A percentile compares a stretch with the other conserved stretches of the same genome.
Evolutionary conservation across 2,888 invertebrate species (phyloP).

Genomic region (Acronicta aceris): DNA sequence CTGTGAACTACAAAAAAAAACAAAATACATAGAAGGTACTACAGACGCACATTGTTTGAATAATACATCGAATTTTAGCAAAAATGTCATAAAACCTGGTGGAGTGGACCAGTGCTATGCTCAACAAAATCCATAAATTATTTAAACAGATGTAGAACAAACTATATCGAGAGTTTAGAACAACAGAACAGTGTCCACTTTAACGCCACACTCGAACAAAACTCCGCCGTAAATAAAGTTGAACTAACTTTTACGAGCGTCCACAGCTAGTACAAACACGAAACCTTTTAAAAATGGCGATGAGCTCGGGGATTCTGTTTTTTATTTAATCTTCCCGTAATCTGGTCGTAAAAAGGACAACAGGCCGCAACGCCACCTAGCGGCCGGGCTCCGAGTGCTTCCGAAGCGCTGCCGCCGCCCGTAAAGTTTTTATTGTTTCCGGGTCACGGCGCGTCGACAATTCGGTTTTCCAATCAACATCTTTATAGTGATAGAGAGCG

Average conservation of each 20-base stretch:
- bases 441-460: conserved; percentile 76
- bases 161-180: conserved; percentile 51
- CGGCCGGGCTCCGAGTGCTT: conserved; percentile 50
- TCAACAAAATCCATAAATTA: conserved; percentile 49
- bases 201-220: conserved; percentile 45
- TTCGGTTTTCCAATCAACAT: conserved; percentile 84
- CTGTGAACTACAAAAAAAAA: neutral
- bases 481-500: conserved; percentile 72
- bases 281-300: conserved; percentile 55
- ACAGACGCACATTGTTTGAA: neutral
- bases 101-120: conserved; percentile 22
- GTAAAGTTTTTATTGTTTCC: conserved; percentile 85
- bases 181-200: conserved; percentile 50
- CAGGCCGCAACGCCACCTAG: conserved; percentile 52
- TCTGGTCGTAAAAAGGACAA: conserved; percentile 66
- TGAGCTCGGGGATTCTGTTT: conserved; percentile 56
- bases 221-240: conserved; percentile 57
- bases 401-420: conserved; percentile 63
- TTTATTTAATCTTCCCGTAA: conserved; percentile 71
- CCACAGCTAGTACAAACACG: conserved; percentile 50
- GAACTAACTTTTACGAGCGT: conserved; percentile 56
- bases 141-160: conserved; percentile 51
- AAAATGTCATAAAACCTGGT: conserved; percentile 29
- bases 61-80: conserved; percentile 11
- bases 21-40: no score